phyloP scores from a whole-genome alignment of 1,140 invertebrate species.

The Pseudomyrmex gracilis region DNA sequence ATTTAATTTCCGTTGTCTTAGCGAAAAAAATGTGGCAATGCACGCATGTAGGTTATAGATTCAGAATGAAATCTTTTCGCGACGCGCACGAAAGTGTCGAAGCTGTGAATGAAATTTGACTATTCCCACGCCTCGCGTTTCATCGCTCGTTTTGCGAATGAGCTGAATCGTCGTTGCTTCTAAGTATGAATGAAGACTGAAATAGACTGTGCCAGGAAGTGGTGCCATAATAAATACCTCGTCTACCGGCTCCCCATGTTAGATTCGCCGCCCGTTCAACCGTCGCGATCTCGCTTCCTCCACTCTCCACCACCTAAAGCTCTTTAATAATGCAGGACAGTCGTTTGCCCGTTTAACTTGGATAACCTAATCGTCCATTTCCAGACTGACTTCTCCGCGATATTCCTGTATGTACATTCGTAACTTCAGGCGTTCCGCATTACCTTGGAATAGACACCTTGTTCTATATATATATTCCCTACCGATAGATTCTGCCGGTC shows the following conservation, averaged over 20 bases:
- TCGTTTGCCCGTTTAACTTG: conserved; percentile 68
- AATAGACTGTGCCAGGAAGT: conserved; percentile 79
- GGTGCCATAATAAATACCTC: conserved; percentile 78
- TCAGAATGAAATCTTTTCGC: conserved; percentile 75
- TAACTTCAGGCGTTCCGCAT: conserved; percentile 46
- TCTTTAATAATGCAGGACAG: conserved; percentile 75
- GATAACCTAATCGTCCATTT: conserved; percentile 72
- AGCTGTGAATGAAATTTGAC: conserved; percentile 76
- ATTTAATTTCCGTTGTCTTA: conserved; percentile 70
- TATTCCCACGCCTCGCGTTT: conserved; percentile 63
- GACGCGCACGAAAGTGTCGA: conserved; percentile 61
- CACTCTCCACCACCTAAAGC: conserved; percentile 44
- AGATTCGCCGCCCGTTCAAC: conserved; percentile 25
- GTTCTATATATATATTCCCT: conserved; percentile 66
- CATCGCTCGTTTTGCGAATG: conserved; percentile 17
- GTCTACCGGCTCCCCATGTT: conserved; percentile 62
- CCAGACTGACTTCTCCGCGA: conserved; percentile 47
- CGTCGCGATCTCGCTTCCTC: conserved; percentile 34
- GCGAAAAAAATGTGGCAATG: conserved; percentile 9
- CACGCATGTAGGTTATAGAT: conserved; percentile 34
- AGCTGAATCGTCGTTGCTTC: conserved; percentile 56
- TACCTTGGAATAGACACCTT: conserved; percentile 48
- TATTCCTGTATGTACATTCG: conserved; percentile 64
- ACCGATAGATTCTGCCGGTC: conserved; percentile 51
- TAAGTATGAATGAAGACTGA: conserved; percentile 79